phyloP scores from a whole-genome alignment of 2,113 vertebrate genomes.

The Sylvia atricapilla region DNA sequence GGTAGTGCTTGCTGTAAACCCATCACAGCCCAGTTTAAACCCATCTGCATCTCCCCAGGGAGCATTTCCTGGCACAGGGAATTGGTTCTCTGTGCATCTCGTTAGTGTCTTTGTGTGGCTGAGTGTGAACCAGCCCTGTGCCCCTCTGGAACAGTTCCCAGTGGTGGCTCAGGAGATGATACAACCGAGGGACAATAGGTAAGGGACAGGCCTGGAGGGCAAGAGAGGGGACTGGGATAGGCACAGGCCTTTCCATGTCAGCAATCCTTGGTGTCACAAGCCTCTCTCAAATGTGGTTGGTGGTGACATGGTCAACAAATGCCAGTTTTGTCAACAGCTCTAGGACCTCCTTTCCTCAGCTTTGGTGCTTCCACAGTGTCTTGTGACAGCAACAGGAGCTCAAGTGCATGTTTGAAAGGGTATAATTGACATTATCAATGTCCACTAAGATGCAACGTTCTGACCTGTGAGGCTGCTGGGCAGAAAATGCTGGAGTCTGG shows the following conservation, averaged over 20 bases:
- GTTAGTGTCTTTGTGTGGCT: not conserved
- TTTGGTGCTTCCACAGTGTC: not conserved
- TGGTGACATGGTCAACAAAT: not conserved
- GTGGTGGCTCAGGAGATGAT: not conserved
- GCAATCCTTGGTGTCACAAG: not conserved
- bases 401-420: not conserved
- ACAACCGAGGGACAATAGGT: not conserved
- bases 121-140: not conserved
- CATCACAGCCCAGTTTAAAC: not conserved
- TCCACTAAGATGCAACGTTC: not conserved
- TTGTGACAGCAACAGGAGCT: not conserved
- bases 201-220: not conserved
- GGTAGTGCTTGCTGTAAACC: not conserved
- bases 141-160: not conserved
- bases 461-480: not conserved
- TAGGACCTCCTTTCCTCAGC: not conserved
- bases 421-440: not conserved
- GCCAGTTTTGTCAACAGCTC: not conserved
- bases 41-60: not conserved
- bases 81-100: not conserved
- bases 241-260: not conserved
- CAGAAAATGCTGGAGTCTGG: not conserved
- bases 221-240: not conserved
- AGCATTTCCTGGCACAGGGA: not conserved
- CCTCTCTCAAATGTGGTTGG: not conserved